Percentiles rank a stretch among this genome's conserved stretches.
phyloP scores from a whole-genome alignment of 37 sponge, comb jelly and placozoan genomes.

The Diacarnus erythraeanus region DNA sequence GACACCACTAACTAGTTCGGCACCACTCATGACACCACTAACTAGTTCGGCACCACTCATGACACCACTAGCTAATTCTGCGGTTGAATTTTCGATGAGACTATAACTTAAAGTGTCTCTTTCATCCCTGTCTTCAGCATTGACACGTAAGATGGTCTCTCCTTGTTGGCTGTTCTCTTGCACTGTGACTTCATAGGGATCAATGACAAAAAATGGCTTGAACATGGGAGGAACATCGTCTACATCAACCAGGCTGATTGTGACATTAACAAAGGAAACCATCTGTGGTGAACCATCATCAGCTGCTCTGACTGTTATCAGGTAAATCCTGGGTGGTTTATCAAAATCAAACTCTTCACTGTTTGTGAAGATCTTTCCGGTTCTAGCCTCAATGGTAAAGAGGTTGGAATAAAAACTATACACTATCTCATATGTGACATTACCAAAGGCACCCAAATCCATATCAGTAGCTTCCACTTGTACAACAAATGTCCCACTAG shows the following conservation, averaged over 20 bases:
- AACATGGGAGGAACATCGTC: constrained; percentile 74
- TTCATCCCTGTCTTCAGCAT: constrained; percentile 32
- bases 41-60: neutral
- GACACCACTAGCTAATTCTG: neutral
- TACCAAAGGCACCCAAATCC: constrained; percentile 18
- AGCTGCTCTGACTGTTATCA: constrained; percentile 12
- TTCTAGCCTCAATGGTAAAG: constrained; percentile 22
- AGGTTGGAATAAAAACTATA: constrained; percentile 7
- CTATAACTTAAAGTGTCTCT: constrained; percentile 3
- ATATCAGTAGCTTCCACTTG: constrained; percentile 38
- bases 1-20: neutral
- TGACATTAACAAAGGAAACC: neutral
- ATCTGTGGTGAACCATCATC: constrained; percentile 4
- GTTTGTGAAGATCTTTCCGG: constrained; percentile 43
- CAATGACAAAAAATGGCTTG: constrained; percentile 41
- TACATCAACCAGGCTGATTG: constrained; percentile 52
- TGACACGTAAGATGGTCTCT: constrained; percentile 22
- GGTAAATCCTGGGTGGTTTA: constrained; percentile 10
- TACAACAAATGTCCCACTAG: constrained; percentile 33
- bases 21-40: neutral
- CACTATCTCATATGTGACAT: constrained; percentile 12
- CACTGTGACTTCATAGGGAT: constrained; percentile 7
- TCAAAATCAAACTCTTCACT: constrained; percentile 22
- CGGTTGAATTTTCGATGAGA: neutral
- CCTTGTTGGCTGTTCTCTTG: constrained; percentile 45